Evolutionary conservation across 2,797 vertebrate genomes (phyloP).

Genomic region (Xiphophorus birchmanni): DNA sequence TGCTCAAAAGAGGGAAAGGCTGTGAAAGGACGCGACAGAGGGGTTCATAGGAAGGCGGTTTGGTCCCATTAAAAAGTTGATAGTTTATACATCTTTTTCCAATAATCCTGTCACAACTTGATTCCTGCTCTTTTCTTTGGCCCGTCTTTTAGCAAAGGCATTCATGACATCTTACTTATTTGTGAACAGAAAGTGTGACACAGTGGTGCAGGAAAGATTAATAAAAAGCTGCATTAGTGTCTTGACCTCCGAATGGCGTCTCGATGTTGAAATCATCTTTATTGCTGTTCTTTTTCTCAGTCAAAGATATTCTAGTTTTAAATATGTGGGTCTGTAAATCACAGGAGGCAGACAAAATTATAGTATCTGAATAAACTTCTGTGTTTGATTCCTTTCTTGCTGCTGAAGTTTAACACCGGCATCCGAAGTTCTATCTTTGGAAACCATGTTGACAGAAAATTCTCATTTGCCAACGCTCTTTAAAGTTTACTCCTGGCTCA

Average conservation of each 20-base stretch:
- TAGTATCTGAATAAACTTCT: background rate
- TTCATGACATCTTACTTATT: too few species aligned
- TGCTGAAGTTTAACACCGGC: conserved; percentile 7
- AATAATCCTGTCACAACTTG: too few species aligned
- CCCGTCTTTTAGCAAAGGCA: too few species aligned
- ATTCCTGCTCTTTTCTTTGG: too few species aligned
- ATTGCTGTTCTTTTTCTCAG: too few species aligned
- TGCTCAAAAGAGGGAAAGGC: conserved; percentile 20
- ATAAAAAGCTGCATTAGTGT: too few species aligned
- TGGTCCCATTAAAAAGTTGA: conserved; percentile 41
- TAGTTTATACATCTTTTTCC: background rate
- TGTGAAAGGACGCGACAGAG: background rate
- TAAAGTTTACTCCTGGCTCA: conserved; percentile 21
- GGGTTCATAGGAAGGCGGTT: background rate
- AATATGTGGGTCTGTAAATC: background rate
- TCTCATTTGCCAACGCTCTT: background rate
- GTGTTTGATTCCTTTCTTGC: background rate
- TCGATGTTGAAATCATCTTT: too few species aligned
- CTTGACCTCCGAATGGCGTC: too few species aligned
- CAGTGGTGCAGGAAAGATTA: too few species aligned
- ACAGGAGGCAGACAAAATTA: background rate
- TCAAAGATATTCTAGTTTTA: background rate
- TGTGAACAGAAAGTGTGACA: too few species aligned
- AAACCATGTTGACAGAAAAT: conserved; percentile 26
- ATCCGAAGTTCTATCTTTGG: conserved; percentile 37